Conservation (phyloP, 2,797 vertebrate species). For the Sebastes alutus region DNA sequence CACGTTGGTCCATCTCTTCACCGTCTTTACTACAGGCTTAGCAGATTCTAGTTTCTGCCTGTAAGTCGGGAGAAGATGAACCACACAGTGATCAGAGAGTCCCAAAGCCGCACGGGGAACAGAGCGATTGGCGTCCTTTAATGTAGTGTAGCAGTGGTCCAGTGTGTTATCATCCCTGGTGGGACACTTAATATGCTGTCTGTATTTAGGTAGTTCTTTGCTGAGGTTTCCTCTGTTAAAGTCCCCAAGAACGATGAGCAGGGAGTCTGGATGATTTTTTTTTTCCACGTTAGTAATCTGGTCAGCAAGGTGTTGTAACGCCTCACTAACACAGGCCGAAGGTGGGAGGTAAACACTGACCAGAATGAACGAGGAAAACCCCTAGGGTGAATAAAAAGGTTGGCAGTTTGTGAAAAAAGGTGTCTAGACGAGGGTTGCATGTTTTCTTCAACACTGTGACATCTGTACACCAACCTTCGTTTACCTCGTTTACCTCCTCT, state of each 20-base stretch:
- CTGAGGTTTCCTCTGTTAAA: neutral
- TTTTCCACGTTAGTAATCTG: neutral
- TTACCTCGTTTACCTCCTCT: too few species aligned
- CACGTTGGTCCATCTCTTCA: neutral
- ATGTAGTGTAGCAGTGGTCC: neutral
- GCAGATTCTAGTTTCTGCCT: neutral
- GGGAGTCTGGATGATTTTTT: too few species aligned
- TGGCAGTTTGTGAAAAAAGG: too few species aligned
- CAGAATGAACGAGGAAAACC: too few species aligned
- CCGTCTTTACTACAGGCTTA: neutral
- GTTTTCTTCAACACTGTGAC: too few species aligned
- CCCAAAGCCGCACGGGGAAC: neutral
- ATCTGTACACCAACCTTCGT: too few species aligned
- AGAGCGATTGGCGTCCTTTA: neutral
- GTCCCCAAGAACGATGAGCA: neutral
- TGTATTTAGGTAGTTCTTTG: too few species aligned
- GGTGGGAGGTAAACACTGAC: neutral
- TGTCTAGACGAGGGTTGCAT: too few species aligned
- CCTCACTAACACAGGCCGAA: neutral
- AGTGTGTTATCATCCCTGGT: neutral
- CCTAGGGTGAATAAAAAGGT: too few species aligned
- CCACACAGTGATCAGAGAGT: neutral
- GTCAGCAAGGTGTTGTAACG: neutral
- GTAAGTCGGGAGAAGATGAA: neutral
- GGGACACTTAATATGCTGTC: too few species aligned